Evolutionary conservation across 2,888 invertebrate genomes (phyloP), one percentile per base, ranked within the genome.

Genomic region (Nymphalis polychloros): DNA sequence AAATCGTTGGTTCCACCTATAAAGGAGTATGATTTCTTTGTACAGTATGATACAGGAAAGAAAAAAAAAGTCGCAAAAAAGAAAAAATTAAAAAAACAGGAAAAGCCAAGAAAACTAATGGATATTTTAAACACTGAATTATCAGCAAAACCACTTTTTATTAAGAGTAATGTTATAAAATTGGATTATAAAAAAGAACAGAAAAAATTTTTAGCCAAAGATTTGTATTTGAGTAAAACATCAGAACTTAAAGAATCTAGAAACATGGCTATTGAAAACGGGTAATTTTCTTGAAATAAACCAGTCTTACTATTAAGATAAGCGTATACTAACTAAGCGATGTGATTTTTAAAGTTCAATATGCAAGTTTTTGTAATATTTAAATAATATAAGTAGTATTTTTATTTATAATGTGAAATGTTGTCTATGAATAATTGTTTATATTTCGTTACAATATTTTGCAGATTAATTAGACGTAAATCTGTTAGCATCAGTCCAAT

Each of bases 21-120:
- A 8, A 83, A 80, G 59, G 83, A 84, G 67, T 81, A 82, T 67
- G 86, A 89, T 73, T 92, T 92, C 72, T 92, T 92, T 69, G 85
- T 85, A 23, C 75, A 84, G 67, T 70, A 78, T 46, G 79, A 89
- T 68, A 78, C 80, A 0, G 85, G 81, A 71, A 59, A 72, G 20
- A 70, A 73, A 64, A 75, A 8, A 84, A 84, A 70, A 78, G 75
- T 47, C 60, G 62, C 27, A 16, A 86, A 82, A 70, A 85, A 84
- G 78, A 89, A 86, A 74, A 84, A 81, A 73, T 52, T 35, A 8
- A 87, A 82, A 66, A 84, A 81, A 70, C 87, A 81, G 73, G 76
- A 55, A 46, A 77, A 3, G 82, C 75, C 79, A 0, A 64, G 78
- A 1, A 85, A 80, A 76, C 72, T 90, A 68, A 85, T 89, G 84